Evolutionary conservation across 1,140 invertebrate species (phyloP), one percentile per base, ranked within the genome.

Genomic region (Ganaspis sp.): DNA sequence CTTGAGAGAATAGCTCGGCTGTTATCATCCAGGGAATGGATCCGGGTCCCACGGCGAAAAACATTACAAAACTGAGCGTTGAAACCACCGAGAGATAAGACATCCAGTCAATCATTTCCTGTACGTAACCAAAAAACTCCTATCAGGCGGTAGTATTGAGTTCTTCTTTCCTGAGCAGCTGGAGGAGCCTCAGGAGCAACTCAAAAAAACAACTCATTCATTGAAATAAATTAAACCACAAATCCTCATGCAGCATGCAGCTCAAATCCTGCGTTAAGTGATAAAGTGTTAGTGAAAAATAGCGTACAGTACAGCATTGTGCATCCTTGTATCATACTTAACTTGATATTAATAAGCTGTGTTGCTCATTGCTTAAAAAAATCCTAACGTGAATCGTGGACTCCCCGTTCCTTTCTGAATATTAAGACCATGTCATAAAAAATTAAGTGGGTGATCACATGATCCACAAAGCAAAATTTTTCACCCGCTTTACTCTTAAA

Each of bases 21-120:
- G 98, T 99, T 86, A 99, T 99, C 94, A 99, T 96, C 98, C 98
- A 99, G 0, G 99, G 98, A 86, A 99, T 99, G 26, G 98, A 98
- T 69, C 98, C 97, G 70, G 96, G 97, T 3, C 98, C 98, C 75
- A 99, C 95, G 26, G 98, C 98, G 90, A 99, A 99, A 93, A 99
- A 99, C 70, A 99, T 96, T 70, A 99, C 98, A 92, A 98, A 99
- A 87, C 95, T 94, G 26, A 99, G 93, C 37, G 97, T 98, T 69
- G 97, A 97, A 64, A 98, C 95, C 87, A 99, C 97, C 77, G 97
- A 98, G 81, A 98, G 93, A 92, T 98, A 98, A 78, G 96, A 97
- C 95, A 99, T 98, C 97, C 98, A 99, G 90, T 96, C 96, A 89
- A 98, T 97, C 95, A 98, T 97, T 94, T 98, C 97, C 97, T 98